Base-by-base conservation (phyloP, 1,140 invertebrate genomes). In the Cotesia vestalis region DNA sequence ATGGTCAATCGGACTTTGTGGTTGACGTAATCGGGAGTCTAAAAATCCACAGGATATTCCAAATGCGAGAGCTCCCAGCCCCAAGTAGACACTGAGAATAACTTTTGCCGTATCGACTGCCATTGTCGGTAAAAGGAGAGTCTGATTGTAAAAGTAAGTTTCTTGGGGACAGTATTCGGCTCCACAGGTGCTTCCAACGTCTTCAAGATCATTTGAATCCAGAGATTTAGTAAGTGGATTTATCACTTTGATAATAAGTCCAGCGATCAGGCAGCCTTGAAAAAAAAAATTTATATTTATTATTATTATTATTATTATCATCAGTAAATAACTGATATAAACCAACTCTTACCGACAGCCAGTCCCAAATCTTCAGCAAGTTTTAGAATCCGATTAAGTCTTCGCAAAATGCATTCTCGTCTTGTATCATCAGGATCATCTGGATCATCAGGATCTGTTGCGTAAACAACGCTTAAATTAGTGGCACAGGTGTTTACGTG, bases 401-500 rank as follows among this genome's bases (percentile, higher is more conserved):
- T 77, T 68, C 84, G 79, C 3, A 85, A 73, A 27, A 83, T 71
- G 69, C 84, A 85, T 12, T 85, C 84, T 17, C 82, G 77, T 62
- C 83, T 80, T 0, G 79, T 84, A 79, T 90, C 78, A 77, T 89
- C 75, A 74, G 88, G 79, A 80, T 91, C 84, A 77, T 89, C 75
- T 74, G 88, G 79, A 80, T 90, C 84, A 76, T 90, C 86, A 77
- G 84, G 80, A 77, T 91, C 84, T 6, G 40, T 46, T 76, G 84
- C 72, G 78, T 89, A 88, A 64, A 90, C 86, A 74, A 89, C 88
- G 46, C 89, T 89, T 46, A 92, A 79, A 77, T 88, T 90, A 1
- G 87, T 87, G 0, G 90, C 83, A 67, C 91, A 78, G 57, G 89
- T 78, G 84, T 91, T 90, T 4, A 92, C 84, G 64, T 91, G 88